Evolutionary conservation across 2,113 vertebrate species (phyloP), one percentile per base, ranked within the genome.

Genomic region (Gopherus evgoodei): DNA sequence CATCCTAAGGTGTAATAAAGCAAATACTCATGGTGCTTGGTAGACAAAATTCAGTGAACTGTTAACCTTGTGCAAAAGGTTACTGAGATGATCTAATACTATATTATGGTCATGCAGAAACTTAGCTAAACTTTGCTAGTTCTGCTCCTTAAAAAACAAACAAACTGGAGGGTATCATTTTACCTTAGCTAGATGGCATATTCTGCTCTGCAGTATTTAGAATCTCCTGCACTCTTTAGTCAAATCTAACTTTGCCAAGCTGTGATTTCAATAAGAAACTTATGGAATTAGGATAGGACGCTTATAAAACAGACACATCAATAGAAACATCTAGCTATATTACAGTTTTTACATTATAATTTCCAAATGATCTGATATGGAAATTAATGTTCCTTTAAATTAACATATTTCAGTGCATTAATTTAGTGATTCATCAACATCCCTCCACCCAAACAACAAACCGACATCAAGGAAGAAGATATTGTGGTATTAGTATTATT

Each of bases 11-110:
- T 90, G 93, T 91, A 96, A 96, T 93, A 85, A 97, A 97, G 83
- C 90, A 91, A 88, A 93, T 87, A 56, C 0, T 16, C 14, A 31
- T 86, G 83, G 72, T 86, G 92, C 72, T 93, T 94, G 57, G 91
- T 96, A 92, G 91, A 96, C 83, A 94, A 95, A 97, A 96, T 81
- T 89, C 65, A 87, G 72, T 56, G 90, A 96, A 91, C 86, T 81
- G 69, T 86, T 94, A 88, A 96, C 93, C 94, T 91, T 69, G 85
- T 83, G 75, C 44, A 80, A 84, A 94, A 97, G 81, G 56, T 85
- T 82, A 90, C 1, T 89, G 84, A 90, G 52, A 97, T 96, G 93
- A 96, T 84, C 94, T 92, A 85, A 91, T 75, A 84, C 90, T 90
- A 5, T 53, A 53, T 16, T 81, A 83, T 47, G 89, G 65, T 53